These are phyloP conservation scores for Lissocephala sabroskyi DNA, from an alignment of 2,888 invertebrate species.

Conservation along the genomic window DNA sequence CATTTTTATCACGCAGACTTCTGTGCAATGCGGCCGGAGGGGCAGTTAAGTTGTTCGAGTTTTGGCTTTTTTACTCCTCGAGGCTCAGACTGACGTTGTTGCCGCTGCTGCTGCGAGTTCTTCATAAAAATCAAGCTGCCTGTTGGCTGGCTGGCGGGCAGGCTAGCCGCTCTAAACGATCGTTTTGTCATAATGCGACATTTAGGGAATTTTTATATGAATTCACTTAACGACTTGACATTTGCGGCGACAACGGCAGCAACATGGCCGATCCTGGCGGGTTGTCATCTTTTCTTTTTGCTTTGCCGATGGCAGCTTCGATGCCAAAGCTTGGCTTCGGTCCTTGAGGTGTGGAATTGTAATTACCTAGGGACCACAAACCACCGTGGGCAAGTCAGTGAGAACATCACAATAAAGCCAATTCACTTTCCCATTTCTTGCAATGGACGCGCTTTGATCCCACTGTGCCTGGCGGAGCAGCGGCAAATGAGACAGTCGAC, in stretches of 20 bases:
- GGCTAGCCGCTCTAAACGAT: constrained; percentile 42
- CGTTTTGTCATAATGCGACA: constrained; percentile 70
- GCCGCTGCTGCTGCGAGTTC: constrained; percentile 9
- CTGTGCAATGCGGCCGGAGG: constrained; percentile 5
- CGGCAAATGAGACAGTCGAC: too few relatives aligned
- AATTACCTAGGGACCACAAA: constrained; percentile 35
- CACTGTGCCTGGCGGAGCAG: too few relatives aligned
- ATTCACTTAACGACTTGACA: constrained; percentile 54
- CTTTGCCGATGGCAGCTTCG: constrained; percentile 1
- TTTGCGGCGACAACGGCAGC: constrained; percentile 23
- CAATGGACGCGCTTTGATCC: too few relatives aligned
- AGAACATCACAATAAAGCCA: too few relatives aligned
- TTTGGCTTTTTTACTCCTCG: neutral
- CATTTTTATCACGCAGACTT: constrained; percentile 57
- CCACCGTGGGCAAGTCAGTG: too few relatives aligned
- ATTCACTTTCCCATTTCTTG: too few relatives aligned
- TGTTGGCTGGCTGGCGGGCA: neutral
- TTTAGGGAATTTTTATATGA: constrained; percentile 66
- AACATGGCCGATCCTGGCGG: constrained; percentile 24
- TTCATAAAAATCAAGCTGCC: too few relatives aligned
- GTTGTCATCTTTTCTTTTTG: constrained; percentile 7
- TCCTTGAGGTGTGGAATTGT: constrained; percentile 52
- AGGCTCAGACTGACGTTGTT: neutral
- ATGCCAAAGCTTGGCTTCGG: neutral
- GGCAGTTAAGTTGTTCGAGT: constrained; percentile 2